Base-by-base conservation (phyloP, 1,140 invertebrate genomes). In the Parapsyche elsis region DNA sequence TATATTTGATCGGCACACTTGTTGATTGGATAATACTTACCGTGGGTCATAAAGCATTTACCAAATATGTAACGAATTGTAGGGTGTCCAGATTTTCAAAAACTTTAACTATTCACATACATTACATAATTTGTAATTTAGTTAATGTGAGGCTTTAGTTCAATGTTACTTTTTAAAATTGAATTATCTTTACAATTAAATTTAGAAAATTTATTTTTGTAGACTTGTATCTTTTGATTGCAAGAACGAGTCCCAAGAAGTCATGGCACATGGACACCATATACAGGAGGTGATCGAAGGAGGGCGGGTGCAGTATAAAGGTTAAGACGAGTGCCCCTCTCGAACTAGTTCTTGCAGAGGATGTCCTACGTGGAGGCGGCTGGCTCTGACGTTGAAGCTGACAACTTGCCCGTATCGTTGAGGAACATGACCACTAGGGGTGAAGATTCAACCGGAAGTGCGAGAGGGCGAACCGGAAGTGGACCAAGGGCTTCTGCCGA, bases 361-460 rank as follows among this genome's bases (percentile, higher is more conserved):
- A 80, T 80, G 79, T 80, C 79, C 53, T 80, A 75, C 79, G 71
- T 38, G 44, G 79, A 64, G 14, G 53, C 49, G 14, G 79, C 73
- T 14, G 73, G 71, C 21, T 80, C 79, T 14, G 79, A 80, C 71
- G 71, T 23, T 57, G 79, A 80, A 75, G 79, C 73, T 21, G 79
- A 80, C 5, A 79, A 46, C 21, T 49, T 75, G 38, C 71, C 71
- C 1, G 71, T 75, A 0, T 76, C 79, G 0, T 44, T 80, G 71
- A 80, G 61, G 38, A 76, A 57, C 44, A 80, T 80, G 79, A 61
- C 71, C 30, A 64, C 16, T 19, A 73, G 70, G 70, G 78, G 78
- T 19, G 78, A 80, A 5, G 79, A 80, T 19, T 53, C 45, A 4
- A 7, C 26, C 9, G 46, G 53, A 14, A 67, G 30, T 45, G 30